Conservation (phyloP, 2,888 invertebrate genomes). For the Lymantria monacha region DNA sequence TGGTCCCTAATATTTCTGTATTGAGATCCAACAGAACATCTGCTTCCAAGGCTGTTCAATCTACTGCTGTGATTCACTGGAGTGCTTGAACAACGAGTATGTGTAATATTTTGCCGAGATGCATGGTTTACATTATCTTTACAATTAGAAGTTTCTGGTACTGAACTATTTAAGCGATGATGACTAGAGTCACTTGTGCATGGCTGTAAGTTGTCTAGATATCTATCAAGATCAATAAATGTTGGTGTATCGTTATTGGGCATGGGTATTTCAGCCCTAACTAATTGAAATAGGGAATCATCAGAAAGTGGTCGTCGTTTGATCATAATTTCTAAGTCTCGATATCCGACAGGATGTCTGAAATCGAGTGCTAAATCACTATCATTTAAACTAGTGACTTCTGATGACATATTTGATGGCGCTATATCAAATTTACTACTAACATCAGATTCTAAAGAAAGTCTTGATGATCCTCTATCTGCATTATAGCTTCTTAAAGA, state of each 20-base stretch:
- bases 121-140: conserved; percentile 50
- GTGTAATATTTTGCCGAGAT: conserved; percentile 37
- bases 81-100: conserved; percentile 64
- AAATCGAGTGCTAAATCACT: conserved; percentile 80
- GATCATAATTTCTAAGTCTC: conserved; percentile 82
- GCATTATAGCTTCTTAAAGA: conserved; percentile 72
- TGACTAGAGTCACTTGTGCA: conserved; percentile 45
- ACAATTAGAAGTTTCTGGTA: conserved; percentile 35
- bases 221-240: conserved; percentile 86
- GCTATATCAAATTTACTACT: conserved; percentile 76
- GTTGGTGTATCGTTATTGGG: conserved; percentile 65
- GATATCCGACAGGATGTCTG: conserved; percentile 65
- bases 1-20: conserved; percentile 51
- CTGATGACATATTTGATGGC: conserved; percentile 68
- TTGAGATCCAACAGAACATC: conserved; percentile 36
- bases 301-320: conserved; percentile 89
- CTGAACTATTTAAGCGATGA: conserved; percentile 38
- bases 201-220: conserved; percentile 85
- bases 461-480: conserved; percentile 70
- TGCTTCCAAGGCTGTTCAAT: conserved; percentile 34
- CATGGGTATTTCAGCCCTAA: conserved; percentile 81
- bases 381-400: conserved; percentile 67
- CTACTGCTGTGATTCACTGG: conserved; percentile 51
- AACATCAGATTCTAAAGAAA: conserved; percentile 74
- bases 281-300: conserved; percentile 87